Evolutionary conservation across 2,888 invertebrate species (phyloP), one percentile per base, ranked within the genome.

Genomic region (Rhaphigaster nebulosa): DNA sequence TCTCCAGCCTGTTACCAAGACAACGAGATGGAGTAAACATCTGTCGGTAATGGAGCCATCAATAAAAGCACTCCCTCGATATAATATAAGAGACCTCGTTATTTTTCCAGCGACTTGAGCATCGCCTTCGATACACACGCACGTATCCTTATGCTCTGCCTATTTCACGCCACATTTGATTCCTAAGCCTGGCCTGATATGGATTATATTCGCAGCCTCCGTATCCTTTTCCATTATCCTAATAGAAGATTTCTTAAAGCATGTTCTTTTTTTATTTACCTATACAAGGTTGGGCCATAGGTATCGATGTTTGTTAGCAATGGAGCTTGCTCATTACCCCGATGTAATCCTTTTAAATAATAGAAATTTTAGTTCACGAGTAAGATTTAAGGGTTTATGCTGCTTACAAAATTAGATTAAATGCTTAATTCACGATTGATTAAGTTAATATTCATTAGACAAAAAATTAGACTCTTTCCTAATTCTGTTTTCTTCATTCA

Each of bases 1-100:
- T 84, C 84, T 50, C 84, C 84, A 13, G 84, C 13, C 41, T 41
- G 84, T 84, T 45, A 15, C 84, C 84, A 84, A 84, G 84, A 84
- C 84, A 50, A 84, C 84, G 45, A 41, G 84, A 45, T 50, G 45
- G 84, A 89, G 89, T 89, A 89, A 89, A 89, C 89, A 89, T 89
- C 76, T 89, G 89, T 89, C 70, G 45, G 89, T 89, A 89, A 89
- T 89, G 38, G 89, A 89, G 56, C 89, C 76, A 89, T 89, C 89
- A 89, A 89, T 89, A 89, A 89, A 50, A 50, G 89, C 88, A 45
- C 45, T 50, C 70, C 88, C 41, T 38, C 45, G 29, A 88, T 54
- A 60, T n/a, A 65, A 38, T 50, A 89, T 76, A 89, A 70, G 89
- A 23, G 87, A 54, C 38, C 70, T 89, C 70, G 76, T 89, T 76